These are phyloP conservation scores for Sympetrum striolatum DNA, from an alignment of 2,888 invertebrate species.

Conservation along the genomic window DNA sequence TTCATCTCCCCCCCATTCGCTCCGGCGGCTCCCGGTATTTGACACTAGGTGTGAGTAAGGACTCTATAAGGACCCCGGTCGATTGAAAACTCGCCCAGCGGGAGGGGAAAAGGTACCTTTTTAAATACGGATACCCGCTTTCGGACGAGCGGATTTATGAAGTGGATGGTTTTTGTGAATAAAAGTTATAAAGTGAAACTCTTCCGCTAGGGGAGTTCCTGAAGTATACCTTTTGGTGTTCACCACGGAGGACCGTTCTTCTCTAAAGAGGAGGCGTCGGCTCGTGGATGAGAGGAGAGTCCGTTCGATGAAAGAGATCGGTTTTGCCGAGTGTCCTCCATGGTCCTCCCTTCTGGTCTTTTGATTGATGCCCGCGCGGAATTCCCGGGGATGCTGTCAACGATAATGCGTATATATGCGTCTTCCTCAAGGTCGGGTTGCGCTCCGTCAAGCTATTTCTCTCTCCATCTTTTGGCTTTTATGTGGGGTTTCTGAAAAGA, in stretches of 20 bases:
- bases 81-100: not conserved
- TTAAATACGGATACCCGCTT: not conserved
- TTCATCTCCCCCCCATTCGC: not conserved
- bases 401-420: not conserved
- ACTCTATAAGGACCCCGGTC: conserved; percentile 31
- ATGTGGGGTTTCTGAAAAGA: not conserved
- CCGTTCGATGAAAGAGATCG: not conserved
- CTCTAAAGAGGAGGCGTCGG: not conserved
- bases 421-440: not conserved
- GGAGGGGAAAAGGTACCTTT: not conserved
- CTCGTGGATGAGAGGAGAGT: not conserved
- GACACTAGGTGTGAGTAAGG: conserved; percentile 35
- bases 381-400: not conserved
- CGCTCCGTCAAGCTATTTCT: not conserved
- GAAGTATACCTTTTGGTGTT: not conserved
- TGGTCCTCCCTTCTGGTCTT: not conserved
- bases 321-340: not conserved
- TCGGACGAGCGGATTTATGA: conserved; percentile 7
- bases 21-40: conserved; percentile 20
- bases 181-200: conserved; percentile 32
- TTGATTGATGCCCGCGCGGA: not conserved
- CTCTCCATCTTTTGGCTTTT: not conserved
- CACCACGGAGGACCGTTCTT: not conserved
- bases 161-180: conserved; percentile 29
- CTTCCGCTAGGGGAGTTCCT: not conserved